Base-by-base conservation (phyloP, 1,140 invertebrate genomes). In the Mamestra configurata region DNA sequence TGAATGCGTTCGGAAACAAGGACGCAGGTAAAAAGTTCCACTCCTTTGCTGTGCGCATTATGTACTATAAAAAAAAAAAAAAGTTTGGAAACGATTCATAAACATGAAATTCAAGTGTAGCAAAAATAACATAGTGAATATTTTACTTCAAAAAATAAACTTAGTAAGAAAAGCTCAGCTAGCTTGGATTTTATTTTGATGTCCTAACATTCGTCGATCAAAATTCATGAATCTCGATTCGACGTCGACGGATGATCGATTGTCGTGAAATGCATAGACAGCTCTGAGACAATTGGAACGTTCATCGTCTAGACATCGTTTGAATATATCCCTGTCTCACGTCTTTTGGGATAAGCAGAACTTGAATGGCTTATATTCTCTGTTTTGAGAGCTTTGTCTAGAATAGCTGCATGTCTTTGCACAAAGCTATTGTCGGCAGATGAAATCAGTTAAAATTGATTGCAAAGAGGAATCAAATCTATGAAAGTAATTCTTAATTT, bases 271-370 rank as follows among this genome's bases (percentile, higher is more conserved):
- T 57, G 53, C 53, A 57, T n/a, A n/a, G 43, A 49, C 43, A 49
- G 43, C 15, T 15, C 43, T 49, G 15, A 57, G 53, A 24, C 53
- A 57, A 24, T 13, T 57, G 22, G 24, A 57, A 57, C 53, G 22
- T 57, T 57, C 24, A 57, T 13, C 20, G 53, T 57, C 53, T 57
- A 57, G 53, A 57, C 53, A 27, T 27, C 53, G 22, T 57, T 57
- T 57, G 22, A 57, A 57, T 55, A 55, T 24, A 55, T 57, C 27
- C 53, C 15, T 49, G 43, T 49, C 15, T n/a, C 43, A 49, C 15
- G 43, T 49, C 43, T 49, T n/a, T n/a, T 49, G 43, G 4, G 43
- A 15, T 49, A 49, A n/a, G 15, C 43, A 49, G 43, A 49, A 3
- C 15, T 49, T 49, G 43, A 49, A 49, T n/a, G 43, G 13, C 3